These are phyloP conservation scores for Leptura quadrifasciata DNA, from an alignment of 2,888 invertebrate genomes.

Conservation along the genomic window DNA sequence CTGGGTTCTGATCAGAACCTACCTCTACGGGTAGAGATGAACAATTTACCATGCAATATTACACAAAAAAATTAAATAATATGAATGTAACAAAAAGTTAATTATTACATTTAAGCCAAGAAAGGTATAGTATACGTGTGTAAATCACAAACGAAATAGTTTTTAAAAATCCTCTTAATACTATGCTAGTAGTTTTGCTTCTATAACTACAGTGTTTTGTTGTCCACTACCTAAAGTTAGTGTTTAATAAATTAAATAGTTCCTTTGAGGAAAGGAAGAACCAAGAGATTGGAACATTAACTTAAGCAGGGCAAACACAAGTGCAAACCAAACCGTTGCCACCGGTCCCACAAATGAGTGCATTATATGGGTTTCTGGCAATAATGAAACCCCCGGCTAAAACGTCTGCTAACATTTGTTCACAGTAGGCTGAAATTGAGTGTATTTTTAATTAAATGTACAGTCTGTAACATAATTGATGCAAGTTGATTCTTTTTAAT, in stretches of 20 bases:
- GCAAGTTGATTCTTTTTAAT: not conserved
- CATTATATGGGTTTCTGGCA: not conserved
- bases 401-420: not conserved
- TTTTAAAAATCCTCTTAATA: too few relatives aligned
- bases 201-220: not conserved
- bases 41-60: too few relatives aligned
- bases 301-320: not conserved
- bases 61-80: too few relatives aligned
- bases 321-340: not conserved
- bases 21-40: too few relatives aligned
- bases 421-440: not conserved
- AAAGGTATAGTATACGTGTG: too few relatives aligned
- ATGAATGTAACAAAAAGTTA: too few relatives aligned
- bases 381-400: not conserved
- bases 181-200: too few relatives aligned
- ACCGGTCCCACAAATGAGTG: not conserved
- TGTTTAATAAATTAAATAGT: not conserved
- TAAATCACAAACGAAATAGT: too few relatives aligned
- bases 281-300: conserved; percentile 1
- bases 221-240: not conserved
- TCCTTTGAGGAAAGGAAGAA: not conserved
- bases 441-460: conserved; percentile 3
- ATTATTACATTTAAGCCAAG: too few relatives aligned
- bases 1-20: too few relatives aligned
- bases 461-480: not conserved